Percentiles rank a stretch among this genome's conserved stretches.
These are phyloP conservation scores for Ailurus styani DNA, from an alignment of 2,113 vertebrate species.

Conservation along the genomic window DNA sequence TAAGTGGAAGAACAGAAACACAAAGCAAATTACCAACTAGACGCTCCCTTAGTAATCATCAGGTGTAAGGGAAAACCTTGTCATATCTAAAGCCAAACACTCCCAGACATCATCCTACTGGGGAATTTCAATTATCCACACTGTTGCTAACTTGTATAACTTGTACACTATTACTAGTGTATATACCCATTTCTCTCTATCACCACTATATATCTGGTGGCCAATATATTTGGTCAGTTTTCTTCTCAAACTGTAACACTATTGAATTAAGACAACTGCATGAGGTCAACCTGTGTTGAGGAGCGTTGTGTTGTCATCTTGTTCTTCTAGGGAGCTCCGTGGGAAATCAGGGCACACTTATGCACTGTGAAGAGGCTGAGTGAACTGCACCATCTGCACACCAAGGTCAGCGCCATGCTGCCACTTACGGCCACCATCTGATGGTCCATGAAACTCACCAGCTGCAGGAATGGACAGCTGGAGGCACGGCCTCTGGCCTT, in stretches of 20 bases:
- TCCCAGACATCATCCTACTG: neutral
- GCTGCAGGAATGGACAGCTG: rapidly evolving
- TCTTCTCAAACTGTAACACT: neutral
- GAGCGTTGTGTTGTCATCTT: neutral
- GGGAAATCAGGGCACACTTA: rapidly evolving
- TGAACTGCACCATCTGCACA: rapidly evolving
- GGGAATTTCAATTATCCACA: neutral
- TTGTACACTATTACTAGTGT: no score
- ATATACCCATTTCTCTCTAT: neutral
- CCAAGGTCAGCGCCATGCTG: neutral
- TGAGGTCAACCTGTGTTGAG: neutral
- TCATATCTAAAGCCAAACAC: neutral
- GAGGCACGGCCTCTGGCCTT: neutral
- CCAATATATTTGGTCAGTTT: neutral
- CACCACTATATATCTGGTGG: neutral
- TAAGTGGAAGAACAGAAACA: neutral
- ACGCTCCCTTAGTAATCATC: neutral
- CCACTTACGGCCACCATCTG: neutral
- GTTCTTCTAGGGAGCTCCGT: neutral
- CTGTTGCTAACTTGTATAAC: neutral
- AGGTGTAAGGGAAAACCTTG: neutral
- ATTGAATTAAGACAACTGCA: neutral
- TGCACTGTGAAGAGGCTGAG: rapidly evolving
- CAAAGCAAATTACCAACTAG: neutral
- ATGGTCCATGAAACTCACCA: neutral